These are phyloP conservation scores for Limanda limanda DNA, from an alignment of 2,113 vertebrate species.

Conservation along the genomic window DNA sequence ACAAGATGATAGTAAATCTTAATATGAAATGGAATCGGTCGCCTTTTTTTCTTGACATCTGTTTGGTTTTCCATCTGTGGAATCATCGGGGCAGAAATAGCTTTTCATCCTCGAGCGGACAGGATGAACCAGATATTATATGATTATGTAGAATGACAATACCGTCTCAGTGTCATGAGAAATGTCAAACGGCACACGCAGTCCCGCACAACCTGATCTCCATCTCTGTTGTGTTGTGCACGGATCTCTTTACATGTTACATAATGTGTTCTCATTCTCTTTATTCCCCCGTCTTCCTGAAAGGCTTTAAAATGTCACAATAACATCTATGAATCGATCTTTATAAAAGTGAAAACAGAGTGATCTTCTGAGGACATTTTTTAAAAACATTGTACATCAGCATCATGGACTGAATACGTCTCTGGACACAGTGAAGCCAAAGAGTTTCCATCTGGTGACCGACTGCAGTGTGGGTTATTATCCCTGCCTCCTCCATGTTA, in stretches of 20 bases:
- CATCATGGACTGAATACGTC: background rate
- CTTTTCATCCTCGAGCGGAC: constrained; percentile 61
- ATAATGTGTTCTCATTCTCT: constrained; percentile 53
- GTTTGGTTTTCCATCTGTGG: constrained; percentile 68
- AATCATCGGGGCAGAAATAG: constrained; percentile 56
- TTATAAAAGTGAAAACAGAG: background rate
- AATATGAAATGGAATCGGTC: constrained; percentile 50
- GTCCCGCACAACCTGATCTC: constrained; percentile 26
- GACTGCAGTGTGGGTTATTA: too few relatives aligned
- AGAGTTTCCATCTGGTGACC: too few relatives aligned
- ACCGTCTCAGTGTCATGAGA: constrained; percentile 41
- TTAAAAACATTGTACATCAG: background rate
- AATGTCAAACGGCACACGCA: constrained; percentile 36
- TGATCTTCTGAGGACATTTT: background rate
- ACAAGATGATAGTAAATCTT: constrained; percentile 41
- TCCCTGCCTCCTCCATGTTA: too few relatives aligned
- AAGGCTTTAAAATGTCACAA: constrained; percentile 47
- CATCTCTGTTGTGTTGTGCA: constrained; percentile 20
- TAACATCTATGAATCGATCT: background rate
- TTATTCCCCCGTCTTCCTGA: constrained; percentile 23
- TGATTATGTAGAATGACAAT: constrained; percentile 65
- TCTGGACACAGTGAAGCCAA: too few relatives aligned
- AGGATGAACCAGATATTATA: constrained; percentile 69
- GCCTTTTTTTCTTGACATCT: constrained; percentile 58
- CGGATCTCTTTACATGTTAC: constrained; percentile 61